phyloP scores from a whole-genome alignment of 2,113 vertebrate genomes.

The Amphiprion ocellaris region DNA sequence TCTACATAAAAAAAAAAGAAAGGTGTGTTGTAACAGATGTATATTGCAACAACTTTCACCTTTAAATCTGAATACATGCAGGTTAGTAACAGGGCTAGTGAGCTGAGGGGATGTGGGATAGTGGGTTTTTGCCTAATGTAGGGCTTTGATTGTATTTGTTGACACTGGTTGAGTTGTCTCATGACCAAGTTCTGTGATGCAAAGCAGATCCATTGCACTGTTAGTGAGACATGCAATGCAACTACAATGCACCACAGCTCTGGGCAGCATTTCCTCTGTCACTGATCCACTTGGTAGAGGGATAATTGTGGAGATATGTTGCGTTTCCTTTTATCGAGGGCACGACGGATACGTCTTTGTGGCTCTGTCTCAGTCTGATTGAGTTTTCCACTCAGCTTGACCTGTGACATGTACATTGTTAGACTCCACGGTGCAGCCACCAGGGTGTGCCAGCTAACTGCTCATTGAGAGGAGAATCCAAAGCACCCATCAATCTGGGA shows the following conservation, averaged over 20 bases:
- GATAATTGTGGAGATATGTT: not conserved
- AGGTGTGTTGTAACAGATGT: no score
- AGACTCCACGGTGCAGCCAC: constrained; percentile 1
- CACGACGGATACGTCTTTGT: not conserved
- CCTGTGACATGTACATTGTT: not conserved
- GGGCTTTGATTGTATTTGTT: no score
- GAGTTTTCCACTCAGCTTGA: not conserved
- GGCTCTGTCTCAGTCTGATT: not conserved
- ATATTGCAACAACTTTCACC: no score
- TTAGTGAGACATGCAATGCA: constrained; percentile 88
- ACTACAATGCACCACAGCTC: constrained; percentile 91
- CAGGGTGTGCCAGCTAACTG: constrained; percentile 40
- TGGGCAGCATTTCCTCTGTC: constrained; percentile 49
- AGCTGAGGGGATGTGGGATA: no score
- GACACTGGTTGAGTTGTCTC: not conserved
- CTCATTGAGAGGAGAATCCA: not conserved
- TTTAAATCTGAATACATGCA: no score
- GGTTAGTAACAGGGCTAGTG: no score
- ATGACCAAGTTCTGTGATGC: constrained; percentile 85
- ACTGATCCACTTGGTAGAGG: not conserved
- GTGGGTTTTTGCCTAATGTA: no score
- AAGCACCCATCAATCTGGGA: not conserved
- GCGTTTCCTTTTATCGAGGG: no score
- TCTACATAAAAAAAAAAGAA: no score
- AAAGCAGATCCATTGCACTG: constrained; percentile 89